Conservation (phyloP, 2,888 invertebrate genomes). For the Tanypteryx hageni region DNA sequence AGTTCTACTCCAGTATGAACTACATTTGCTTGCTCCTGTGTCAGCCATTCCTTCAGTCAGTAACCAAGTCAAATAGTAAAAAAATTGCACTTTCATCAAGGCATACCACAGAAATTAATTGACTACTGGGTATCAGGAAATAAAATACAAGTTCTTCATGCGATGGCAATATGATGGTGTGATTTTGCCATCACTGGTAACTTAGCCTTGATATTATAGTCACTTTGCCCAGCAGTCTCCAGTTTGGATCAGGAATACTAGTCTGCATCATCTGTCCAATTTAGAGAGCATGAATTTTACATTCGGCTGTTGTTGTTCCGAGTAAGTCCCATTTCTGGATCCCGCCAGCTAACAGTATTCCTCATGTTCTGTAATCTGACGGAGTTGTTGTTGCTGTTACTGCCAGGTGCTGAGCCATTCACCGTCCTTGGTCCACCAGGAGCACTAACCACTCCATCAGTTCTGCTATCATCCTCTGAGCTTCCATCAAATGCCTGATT, state of each 20-base stretch:
- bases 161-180: not conserved
- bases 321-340: conserved; percentile 61
- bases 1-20: not conserved
- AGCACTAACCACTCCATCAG: conserved; percentile 78
- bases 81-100: conserved; percentile 38
- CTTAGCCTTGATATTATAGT: conserved; percentile 41
- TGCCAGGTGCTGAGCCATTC: conserved; percentile 46
- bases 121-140: not conserved
- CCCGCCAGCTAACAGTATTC: conserved; percentile 69
- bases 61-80: conserved; percentile 38
- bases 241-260: not conserved
- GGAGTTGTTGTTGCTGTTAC: conserved; percentile 80
- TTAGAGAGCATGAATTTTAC: conserved; percentile 43
- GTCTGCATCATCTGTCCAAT: not conserved
- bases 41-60: not conserved
- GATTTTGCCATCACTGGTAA: conserved; percentile 46
- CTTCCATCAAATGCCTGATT: conserved; percentile 87
- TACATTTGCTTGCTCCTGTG: not conserved
- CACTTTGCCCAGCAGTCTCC: conserved; percentile 10
- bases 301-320: conserved; percentile 65
- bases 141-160: not conserved
- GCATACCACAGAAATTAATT: conserved; percentile 42
- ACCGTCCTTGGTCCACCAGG: conserved; percentile 52
- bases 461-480: conserved; percentile 73
- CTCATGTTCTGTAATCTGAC: conserved; percentile 80